Base-by-base conservation (phyloP, 2,888 invertebrate genomes). In the Oxyteleia sp. region DNA sequence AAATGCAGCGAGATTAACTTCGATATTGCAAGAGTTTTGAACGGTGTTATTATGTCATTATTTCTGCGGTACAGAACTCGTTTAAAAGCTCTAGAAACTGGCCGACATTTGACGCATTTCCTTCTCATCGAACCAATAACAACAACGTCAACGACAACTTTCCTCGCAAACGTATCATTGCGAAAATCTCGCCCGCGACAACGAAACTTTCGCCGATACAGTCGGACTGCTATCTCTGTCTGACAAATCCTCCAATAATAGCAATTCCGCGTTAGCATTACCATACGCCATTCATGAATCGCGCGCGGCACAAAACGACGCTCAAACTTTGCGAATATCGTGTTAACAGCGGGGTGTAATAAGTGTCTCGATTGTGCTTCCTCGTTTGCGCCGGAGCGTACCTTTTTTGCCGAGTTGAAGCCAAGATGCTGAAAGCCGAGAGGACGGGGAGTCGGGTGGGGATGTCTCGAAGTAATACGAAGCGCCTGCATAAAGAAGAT, bases 291-390 rank as follows among this genome's bases (percentile, higher is more conserved):
- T 75, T 57, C 57, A 41, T 49, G 63, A 38, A 45, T 72, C 29
- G 32, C 74, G 47, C 53, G 49, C 51, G 20, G 59, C 59, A 11
- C 61, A 47, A 43, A 45, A 51, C 69, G 69, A 11, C 45, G 49
- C 45, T 68, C 64, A 72, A 81, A 81, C 74, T 81, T 80, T 81
- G 68, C 68, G 81, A 74, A 74, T 74, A 69, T 74, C 81, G 68
- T 55, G 81, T 72, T 81, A 81, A 81, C 53, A 59, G 74, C 55
- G 69, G 41, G 38, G 51, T 63, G 81, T 74, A 81, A 74, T 81
- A 81, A 81, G 81, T 74, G 80, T 59, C 41, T 72, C 79, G 79
- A 71, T 79, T 79, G 63, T 57, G 79, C 64, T 47, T 69, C 63
- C 55, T 78, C 68, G 61, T 69, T 78, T 61, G 43, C 43, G 13